Evolutionary conservation across 2,113 vertebrate genomes (phyloP).

Genomic region (Ceyx cyanopectus): DNA sequence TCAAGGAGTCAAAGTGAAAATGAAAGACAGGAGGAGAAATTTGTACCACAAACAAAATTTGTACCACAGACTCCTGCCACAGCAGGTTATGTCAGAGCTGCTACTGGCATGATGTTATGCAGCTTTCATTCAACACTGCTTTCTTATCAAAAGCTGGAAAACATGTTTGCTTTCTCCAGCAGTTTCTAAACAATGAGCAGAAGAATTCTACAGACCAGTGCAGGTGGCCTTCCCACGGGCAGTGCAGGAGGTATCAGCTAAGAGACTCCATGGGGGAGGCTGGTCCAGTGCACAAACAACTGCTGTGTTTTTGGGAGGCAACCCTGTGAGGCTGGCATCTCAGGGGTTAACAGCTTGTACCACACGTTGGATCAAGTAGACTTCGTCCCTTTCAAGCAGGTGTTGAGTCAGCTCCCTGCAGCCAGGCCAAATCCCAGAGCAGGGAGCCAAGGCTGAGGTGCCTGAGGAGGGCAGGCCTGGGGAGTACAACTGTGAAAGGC

Average conservation of each 20-base stretch:
- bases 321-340: not conserved
- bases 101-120: not conserved
- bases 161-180: not conserved
- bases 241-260: not conserved
- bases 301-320: not conserved
- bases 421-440: not conserved
- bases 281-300: not conserved
- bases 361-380: not conserved
- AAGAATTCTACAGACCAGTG: not conserved
- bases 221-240: not conserved
- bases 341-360: slow-evolving; percentile 14
- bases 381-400: slow-evolving; percentile 22
- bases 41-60: not conserved
- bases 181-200: not conserved
- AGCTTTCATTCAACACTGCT: not conserved
- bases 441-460: not conserved
- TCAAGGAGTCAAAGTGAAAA: not conserved
- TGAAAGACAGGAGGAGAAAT: not conserved
- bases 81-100: not conserved
- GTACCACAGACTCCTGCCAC: not conserved
- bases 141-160: slow-evolving; percentile 34
- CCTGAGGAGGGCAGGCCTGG: not conserved
- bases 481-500: not conserved
- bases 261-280: not conserved
- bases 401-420: slow-evolving; percentile 49